Evolutionary conservation across 1,140 invertebrate genomes (phyloP).

Genomic region (Atopsyche davidsoni): DNA sequence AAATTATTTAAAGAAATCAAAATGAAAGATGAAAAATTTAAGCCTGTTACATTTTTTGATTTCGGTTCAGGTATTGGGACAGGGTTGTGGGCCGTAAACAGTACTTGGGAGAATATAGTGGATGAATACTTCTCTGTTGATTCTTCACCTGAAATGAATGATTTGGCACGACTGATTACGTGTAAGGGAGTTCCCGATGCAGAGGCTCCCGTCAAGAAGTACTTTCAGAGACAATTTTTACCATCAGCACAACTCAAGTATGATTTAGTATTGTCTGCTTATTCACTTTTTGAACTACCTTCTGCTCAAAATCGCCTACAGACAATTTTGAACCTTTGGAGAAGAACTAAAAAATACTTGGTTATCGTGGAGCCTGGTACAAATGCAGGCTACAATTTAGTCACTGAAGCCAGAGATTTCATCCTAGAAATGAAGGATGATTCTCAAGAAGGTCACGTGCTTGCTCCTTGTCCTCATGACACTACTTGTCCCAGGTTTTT

Average conservation of each 20-base stretch:
- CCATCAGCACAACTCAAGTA: slow-evolving; percentile 59
- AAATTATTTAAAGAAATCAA: slow-evolving; percentile 71
- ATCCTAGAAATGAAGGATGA: slow-evolving; percentile 50
- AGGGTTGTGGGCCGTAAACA: slow-evolving; percentile 71
- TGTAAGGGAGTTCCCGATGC: slow-evolving; percentile 56
- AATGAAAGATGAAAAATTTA: slow-evolving; percentile 57
- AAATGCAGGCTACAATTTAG: slow-evolving; percentile 68
- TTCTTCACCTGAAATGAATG: slow-evolving; percentile 70
- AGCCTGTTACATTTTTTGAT: slow-evolving; percentile 74
- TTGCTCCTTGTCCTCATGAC: slow-evolving; percentile 83
- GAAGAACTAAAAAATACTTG: slow-evolving; percentile 75
- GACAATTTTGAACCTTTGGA: slow-evolving; percentile 73
- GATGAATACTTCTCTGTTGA: slow-evolving; percentile 82
- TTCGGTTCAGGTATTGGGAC: slow-evolving; percentile 87
- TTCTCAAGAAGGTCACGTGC: slow-evolving; percentile 53
- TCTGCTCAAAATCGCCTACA: slow-evolving; percentile 59
- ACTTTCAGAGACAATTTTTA: slow-evolving; percentile 75
- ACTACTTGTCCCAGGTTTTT: slow-evolving; percentile 61
- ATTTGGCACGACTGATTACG: slow-evolving; percentile 66
- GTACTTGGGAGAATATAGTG: slow-evolving; percentile 62
- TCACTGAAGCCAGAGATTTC: slow-evolving; percentile 71
- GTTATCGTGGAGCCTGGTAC: slow-evolving; percentile 81
- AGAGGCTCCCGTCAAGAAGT: slow-evolving; percentile 50
- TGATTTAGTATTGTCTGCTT: slow-evolving; percentile 76
- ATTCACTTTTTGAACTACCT: slow-evolving; percentile 74